Evolutionary conservation across 2,888 invertebrate genomes (phyloP).

Genomic region (Diaphora mendica): DNA sequence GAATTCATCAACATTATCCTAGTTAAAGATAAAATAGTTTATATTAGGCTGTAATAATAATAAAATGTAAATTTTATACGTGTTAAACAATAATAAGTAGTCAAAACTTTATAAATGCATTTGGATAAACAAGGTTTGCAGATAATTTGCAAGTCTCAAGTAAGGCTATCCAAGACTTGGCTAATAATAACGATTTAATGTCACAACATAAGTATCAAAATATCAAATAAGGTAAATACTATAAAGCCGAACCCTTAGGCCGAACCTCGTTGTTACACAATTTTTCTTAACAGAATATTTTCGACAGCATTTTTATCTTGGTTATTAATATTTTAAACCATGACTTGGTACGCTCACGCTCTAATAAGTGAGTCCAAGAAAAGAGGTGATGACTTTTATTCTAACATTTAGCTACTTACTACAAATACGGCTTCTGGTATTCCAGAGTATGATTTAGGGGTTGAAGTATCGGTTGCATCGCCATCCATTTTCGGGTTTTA

Average conservation of each 20-base stretch:
- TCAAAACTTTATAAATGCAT: background rate
- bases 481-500: constrained; percentile 73
- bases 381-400: background rate
- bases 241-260: background rate
- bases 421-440: constrained; percentile 96
- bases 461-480: constrained; percentile 66
- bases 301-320: background rate
- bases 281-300: background rate
- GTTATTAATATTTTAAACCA: constrained; percentile 6
- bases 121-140: background rate
- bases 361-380: background rate
- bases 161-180: background rate
- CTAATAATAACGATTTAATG: background rate
- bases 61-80: background rate
- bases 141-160: background rate
- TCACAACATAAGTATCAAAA: background rate
- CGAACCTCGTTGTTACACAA: background rate
- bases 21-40: constrained; percentile 42
- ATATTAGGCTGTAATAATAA: background rate
- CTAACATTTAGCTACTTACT: constrained; percentile 84
- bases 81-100: background rate
- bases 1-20: constrained; percentile 98
- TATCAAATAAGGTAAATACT: background rate
- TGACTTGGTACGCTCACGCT: background rate
- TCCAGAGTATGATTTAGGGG: constrained; percentile 90